Evolutionary conservation across 2,797 vertebrate genomes (phyloP).

Genomic region (Urocyon cinereoargenteus): DNA sequence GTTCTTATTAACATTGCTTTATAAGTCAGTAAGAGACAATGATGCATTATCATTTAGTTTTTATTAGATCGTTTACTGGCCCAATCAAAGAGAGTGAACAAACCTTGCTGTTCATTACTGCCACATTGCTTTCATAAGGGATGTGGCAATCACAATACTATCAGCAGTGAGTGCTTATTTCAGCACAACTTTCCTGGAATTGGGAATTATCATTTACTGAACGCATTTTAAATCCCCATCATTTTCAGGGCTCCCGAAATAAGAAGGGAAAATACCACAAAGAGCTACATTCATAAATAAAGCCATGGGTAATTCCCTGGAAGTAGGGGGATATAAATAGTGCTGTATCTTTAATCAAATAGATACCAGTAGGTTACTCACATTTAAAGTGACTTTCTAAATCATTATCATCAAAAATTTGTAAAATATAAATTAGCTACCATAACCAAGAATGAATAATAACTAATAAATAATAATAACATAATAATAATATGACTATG

Average conservation of each 20-base stretch:
- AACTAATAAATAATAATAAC: too few relatives aligned
- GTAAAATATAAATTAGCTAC: background rate
- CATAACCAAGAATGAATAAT: constrained; percentile 37
- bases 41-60: background rate
- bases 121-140: constrained; percentile 49
- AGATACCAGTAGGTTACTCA: background rate
- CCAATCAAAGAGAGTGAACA: background rate
- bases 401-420: background rate
- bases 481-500: too few relatives aligned
- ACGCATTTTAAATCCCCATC: constrained; percentile 26
- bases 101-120: background rate
- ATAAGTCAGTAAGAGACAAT: background rate
- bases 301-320: background rate
- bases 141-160: constrained; percentile 48
- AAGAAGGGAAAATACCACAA: background rate
- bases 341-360: background rate
- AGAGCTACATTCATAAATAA: constrained; percentile 28
- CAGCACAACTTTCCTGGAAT: constrained; percentile 53
- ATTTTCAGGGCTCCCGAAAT: background rate
- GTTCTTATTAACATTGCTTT: background rate
- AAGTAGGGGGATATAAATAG: background rate
- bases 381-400: constrained; percentile 35
- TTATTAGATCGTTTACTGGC: constrained; percentile 14
- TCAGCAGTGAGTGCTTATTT: constrained; percentile 32
- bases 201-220: constrained; percentile 54